These are phyloP conservation scores for Acestrorhynchus altus DNA, from an alignment of 2,797 vertebrate genomes.

Conservation along the genomic window DNA sequence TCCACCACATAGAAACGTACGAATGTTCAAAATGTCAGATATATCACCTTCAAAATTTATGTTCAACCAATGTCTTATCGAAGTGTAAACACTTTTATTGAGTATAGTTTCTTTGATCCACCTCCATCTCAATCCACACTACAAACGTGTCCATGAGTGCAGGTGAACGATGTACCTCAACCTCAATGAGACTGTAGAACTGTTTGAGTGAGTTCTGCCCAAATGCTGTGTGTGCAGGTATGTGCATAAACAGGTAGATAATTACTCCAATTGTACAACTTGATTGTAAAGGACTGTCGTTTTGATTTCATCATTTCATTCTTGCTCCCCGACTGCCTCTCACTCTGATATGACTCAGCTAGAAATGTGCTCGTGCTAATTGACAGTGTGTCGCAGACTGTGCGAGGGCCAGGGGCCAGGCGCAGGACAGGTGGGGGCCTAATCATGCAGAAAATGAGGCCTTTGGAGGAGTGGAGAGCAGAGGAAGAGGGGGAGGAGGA, in stretches of 20 bases:
- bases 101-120: no score
- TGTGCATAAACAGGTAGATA: conserved; percentile 10
- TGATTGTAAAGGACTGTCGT: conserved; percentile 6
- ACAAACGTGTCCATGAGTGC: not conserved
- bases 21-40: no score
- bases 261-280: not conserved
- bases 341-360: conserved; percentile 64
- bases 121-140: no score
- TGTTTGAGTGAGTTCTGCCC: not conserved
- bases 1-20: no score
- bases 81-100: no score
- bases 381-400: conserved; percentile 63
- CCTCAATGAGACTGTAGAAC: not conserved
- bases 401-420: conserved; percentile 50
- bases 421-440: conserved; percentile 78
- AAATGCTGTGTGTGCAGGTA: not conserved
- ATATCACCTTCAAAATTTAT: no score
- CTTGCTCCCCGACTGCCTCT: conserved; percentile 17
- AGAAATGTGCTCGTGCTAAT: conserved; percentile 74
- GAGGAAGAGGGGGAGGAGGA: conserved; percentile 58
- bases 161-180: not conserved
- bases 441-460: conserved; percentile 86
- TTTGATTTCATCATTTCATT: conserved; percentile 2
- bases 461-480: conserved; percentile 72
- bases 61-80: no score